These are phyloP conservation scores for Macropis europaea DNA, from an alignment of 2,888 invertebrate genomes.

Conservation along the genomic window DNA sequence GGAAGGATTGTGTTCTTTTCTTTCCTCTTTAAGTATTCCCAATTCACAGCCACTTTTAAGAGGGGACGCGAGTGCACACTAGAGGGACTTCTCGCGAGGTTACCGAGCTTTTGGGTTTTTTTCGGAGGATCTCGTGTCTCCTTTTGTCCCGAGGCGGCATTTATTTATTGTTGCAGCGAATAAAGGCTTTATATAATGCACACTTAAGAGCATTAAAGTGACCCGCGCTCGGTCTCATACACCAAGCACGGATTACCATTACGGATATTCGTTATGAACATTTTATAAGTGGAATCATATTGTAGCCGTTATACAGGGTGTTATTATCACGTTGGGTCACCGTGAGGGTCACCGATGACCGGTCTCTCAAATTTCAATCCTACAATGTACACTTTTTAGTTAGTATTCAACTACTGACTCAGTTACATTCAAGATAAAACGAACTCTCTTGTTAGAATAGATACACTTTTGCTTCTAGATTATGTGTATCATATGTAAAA, in stretches of 20 bases:
- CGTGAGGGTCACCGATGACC: too few relatives aligned
- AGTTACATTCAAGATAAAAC: too few relatives aligned
- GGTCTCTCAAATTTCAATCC: too few relatives aligned
- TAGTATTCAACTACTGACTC: too few relatives aligned
- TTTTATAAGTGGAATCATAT: too few relatives aligned
- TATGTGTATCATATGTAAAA: too few relatives aligned
- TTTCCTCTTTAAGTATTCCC: conserved; percentile 57
- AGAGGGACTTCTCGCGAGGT: conserved; percentile 46
- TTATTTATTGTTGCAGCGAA: conserved; percentile 18
- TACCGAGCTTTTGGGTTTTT: conserved; percentile 13
- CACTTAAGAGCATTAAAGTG: conserved; percentile 8
- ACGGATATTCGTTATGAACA: too few relatives aligned
- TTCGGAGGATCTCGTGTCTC: not conserved
- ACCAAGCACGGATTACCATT: conserved; percentile 1
- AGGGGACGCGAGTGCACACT: conserved; percentile 30
- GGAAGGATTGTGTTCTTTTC: conserved; percentile 55
- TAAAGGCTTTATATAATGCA: conserved; percentile 22
- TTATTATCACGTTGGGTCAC: too few relatives aligned
- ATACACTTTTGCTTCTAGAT: too few relatives aligned
- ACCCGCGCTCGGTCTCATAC: not conserved
- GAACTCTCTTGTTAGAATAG: too few relatives aligned
- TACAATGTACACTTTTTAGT: too few relatives aligned
- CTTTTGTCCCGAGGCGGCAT: not conserved
- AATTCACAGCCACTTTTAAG: conserved; percentile 54
- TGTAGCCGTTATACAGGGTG: too few relatives aligned